These are phyloP conservation scores for Megalops atlanticus DNA, from an alignment of 2,113 vertebrate species.

Conservation along the genomic window DNA sequence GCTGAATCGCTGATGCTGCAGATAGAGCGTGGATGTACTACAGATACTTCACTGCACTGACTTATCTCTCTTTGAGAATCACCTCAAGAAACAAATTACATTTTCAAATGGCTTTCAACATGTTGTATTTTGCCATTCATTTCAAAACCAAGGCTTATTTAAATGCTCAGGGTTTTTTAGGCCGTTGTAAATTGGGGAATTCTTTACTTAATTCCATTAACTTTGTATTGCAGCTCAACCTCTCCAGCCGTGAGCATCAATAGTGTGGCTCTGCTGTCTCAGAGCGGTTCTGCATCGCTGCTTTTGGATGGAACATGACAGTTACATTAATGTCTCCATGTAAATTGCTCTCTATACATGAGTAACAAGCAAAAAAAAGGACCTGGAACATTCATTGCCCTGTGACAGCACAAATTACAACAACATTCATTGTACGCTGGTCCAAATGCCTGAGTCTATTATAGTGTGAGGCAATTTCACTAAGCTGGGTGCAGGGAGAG, in stretches of 20 bases:
- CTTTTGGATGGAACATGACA: slow-evolving; percentile 89
- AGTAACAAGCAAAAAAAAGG: slow-evolving; percentile 79
- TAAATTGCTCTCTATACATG: slow-evolving; percentile 86
- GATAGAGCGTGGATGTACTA: slow-evolving; percentile 31
- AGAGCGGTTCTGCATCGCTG: slow-evolving; percentile 83
- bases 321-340: slow-evolving; percentile 89
- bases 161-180: slow-evolving; percentile 58
- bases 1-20: slow-evolving; percentile 40
- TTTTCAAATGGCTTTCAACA: slow-evolving; percentile 63
- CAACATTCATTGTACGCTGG: slow-evolving; percentile 78
- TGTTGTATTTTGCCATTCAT: slow-evolving; percentile 68
- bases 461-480: slow-evolving; percentile 67
- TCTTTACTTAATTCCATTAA: slow-evolving; percentile 85
- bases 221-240: slow-evolving; percentile 80
- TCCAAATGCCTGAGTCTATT: slow-evolving; percentile 72
- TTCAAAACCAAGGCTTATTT: slow-evolving; percentile 68
- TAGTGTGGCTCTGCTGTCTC: slow-evolving; percentile 75
- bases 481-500: slow-evolving; percentile 54
- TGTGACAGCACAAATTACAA: slow-evolving; percentile 80
- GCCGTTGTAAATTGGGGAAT: slow-evolving; percentile 69
- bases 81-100: slow-evolving; percentile 53
- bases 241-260: slow-evolving; percentile 77
- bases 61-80: slow-evolving; percentile 36
- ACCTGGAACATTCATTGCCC: slow-evolving; percentile 74
- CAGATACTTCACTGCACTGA: slow-evolving; percentile 51